Conservation (phyloP, 2,113 vertebrate species). For the Salvelinus namaycush region DNA sequence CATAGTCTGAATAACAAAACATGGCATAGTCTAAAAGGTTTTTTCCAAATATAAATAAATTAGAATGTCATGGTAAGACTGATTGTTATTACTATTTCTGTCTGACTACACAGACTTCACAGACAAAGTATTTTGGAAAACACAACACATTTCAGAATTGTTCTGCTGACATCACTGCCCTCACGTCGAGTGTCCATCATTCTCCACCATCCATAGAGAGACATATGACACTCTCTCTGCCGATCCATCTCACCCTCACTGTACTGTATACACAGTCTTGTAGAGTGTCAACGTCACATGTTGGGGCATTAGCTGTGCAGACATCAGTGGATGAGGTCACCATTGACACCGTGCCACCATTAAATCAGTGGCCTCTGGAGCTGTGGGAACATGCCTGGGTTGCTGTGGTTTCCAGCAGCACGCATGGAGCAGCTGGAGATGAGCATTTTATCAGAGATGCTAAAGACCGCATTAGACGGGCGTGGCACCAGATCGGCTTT, state of each 20-base stretch:
- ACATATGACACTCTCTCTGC: constrained; percentile 28
- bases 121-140: background rate
- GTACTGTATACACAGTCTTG: constrained; percentile 61
- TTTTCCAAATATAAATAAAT: background rate
- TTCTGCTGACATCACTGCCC: constrained; percentile 23
- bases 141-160: constrained; percentile 19
- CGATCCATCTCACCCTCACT: constrained; percentile 48
- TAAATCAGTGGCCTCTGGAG: constrained; percentile 63
- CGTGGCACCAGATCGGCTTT: constrained; percentile 20
- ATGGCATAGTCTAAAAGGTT: background rate
- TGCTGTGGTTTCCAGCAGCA: constrained; percentile 4
- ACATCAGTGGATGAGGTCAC: constrained; percentile 64
- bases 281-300: constrained; percentile 59
- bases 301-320: constrained; percentile 61
- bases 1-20: background rate
- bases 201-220: constrained; percentile 22
- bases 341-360: constrained; percentile 52
- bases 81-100: background rate
- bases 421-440: constrained; percentile 26
- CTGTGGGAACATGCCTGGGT: constrained; percentile 37
- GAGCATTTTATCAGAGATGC: constrained; percentile 6
- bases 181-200: constrained; percentile 36
- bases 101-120: background rate
- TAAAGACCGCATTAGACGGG: constrained; percentile 5
- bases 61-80: background rate